phyloP scores from a whole-genome alignment of 2,113 vertebrate genomes.

The Petroica traversi region DNA sequence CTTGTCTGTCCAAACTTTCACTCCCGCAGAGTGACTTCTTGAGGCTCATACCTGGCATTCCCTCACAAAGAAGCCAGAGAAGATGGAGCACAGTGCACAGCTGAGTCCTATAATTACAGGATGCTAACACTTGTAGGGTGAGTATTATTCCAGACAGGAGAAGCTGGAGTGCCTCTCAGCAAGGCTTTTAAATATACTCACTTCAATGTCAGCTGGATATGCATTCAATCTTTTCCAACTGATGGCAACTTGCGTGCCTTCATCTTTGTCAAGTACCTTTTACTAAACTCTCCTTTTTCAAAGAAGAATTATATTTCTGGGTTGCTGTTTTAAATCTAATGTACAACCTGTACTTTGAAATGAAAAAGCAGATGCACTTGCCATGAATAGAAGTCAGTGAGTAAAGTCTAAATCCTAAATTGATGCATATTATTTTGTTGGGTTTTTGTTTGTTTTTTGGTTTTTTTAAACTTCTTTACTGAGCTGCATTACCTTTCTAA shows the following conservation, averaged over 20 bases:
- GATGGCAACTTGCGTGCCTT: not conserved
- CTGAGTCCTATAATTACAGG: not conserved
- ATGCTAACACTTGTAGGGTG: not conserved
- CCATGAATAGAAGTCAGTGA: not conserved
- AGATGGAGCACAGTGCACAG: not conserved
- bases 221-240: not conserved
- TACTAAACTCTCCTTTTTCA: not conserved
- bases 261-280: not conserved
- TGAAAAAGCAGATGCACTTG: not conserved
- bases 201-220: not conserved
- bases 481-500: not conserved
- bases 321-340: not conserved
- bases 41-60: not conserved
- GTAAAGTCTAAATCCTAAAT: not conserved
- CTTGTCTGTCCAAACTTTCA: not conserved
- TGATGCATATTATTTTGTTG: not conserved
- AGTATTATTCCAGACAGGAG: not conserved
- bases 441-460: not conserved
- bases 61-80: not conserved
- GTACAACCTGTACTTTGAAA: not conserved
- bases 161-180: not conserved
- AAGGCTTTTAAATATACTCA: not conserved
- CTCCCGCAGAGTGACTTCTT: not conserved
- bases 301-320: not conserved
- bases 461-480: no score